These are phyloP conservation scores for Apostichopus leukothele DNA, from an alignment of 53 echinoderm and acorn worm species.

Conservation along the genomic window DNA sequence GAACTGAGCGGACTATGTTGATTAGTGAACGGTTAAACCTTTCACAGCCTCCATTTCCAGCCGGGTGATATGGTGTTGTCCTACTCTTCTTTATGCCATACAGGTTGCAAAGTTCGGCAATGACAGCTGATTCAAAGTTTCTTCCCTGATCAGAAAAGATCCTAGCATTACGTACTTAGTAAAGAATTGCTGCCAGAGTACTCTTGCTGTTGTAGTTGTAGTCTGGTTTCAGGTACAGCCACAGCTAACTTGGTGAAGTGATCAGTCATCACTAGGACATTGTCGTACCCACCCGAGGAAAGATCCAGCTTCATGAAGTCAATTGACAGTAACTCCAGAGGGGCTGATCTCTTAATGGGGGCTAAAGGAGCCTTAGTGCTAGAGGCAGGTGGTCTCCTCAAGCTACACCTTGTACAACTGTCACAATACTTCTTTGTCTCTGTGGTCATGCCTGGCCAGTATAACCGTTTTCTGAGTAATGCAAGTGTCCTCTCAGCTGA, in stretches of 20 bases:
- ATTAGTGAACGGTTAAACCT: too few species aligned
- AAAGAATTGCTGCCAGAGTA: too few species aligned
- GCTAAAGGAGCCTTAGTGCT: constrained; percentile 41
- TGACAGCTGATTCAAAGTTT: not conserved
- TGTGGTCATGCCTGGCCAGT: constrained; percentile 6
- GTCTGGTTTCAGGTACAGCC: constrained; percentile 1
- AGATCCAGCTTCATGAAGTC: constrained; percentile 52
- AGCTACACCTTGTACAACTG: constrained; percentile 48
- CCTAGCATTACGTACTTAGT: constrained; percentile 10
- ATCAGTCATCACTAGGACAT: constrained; percentile 49
- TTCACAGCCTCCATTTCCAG: too few species aligned
- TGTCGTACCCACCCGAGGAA: constrained; percentile 37
- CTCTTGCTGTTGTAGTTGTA: too few species aligned
- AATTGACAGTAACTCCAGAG: constrained; percentile 43
- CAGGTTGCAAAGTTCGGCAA: not conserved
- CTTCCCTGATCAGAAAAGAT: constrained; percentile 24
- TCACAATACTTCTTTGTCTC: constrained; percentile 26
- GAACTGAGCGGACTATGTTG: too few species aligned
- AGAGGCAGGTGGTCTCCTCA: constrained; percentile 28
- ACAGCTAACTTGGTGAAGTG: constrained; percentile 9
- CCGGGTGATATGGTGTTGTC: too few species aligned
- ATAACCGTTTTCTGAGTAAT: not conserved
- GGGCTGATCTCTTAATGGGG: constrained; percentile 38
- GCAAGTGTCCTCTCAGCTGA: not conserved
- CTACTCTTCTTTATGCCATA: too few species aligned